Percentiles rank a stretch among this genome's conserved stretches.
phyloP scores from a whole-genome alignment of 2,113 vertebrate genomes.

The Beaufortia kweichowensis region DNA sequence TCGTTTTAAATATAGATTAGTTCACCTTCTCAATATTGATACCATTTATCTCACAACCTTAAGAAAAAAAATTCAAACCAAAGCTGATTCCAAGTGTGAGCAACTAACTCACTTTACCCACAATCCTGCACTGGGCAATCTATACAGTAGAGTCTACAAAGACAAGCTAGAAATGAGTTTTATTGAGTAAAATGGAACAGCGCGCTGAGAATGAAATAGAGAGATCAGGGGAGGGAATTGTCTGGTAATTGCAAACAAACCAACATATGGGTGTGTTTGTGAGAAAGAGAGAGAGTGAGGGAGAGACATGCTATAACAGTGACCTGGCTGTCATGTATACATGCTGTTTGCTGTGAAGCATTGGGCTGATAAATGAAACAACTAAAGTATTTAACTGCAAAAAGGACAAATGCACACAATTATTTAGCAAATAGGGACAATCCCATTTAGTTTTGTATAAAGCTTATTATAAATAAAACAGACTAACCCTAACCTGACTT shows the following conservation, averaged over 20 bases:
- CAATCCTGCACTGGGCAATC: conserved; percentile 22
- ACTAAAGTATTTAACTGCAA: conserved; percentile 19
- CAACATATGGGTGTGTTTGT: conserved; percentile 19
- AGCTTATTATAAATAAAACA: background rate
- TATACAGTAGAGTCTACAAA: conserved; percentile 33
- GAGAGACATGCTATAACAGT: conserved; percentile 14
- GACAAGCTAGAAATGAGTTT: conserved; percentile 41
- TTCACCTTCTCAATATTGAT: conserved; percentile 26
- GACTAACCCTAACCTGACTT: background rate
- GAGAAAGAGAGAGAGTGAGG: background rate
- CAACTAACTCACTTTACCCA: conserved; percentile 35
- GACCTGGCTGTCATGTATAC: conserved; percentile 31
- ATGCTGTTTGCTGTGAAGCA: conserved; percentile 26
- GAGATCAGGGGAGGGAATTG: conserved; percentile 40
- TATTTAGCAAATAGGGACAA: background rate
- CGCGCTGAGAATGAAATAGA: conserved; percentile 32
- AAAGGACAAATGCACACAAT: background rate
- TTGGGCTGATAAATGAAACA: conserved; percentile 44
- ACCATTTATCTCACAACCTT: conserved; percentile 27
- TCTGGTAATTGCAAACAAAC: conserved; percentile 49
- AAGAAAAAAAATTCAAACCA: conserved; percentile 19
- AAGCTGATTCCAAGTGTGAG: background rate
- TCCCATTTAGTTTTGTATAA: background rate
- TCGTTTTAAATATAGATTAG: conserved; percentile 28
- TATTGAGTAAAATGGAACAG: conserved; percentile 52